These are phyloP conservation scores for Dioctria linearis DNA, from an alignment of 2,888 invertebrate species.

Conservation along the genomic window DNA sequence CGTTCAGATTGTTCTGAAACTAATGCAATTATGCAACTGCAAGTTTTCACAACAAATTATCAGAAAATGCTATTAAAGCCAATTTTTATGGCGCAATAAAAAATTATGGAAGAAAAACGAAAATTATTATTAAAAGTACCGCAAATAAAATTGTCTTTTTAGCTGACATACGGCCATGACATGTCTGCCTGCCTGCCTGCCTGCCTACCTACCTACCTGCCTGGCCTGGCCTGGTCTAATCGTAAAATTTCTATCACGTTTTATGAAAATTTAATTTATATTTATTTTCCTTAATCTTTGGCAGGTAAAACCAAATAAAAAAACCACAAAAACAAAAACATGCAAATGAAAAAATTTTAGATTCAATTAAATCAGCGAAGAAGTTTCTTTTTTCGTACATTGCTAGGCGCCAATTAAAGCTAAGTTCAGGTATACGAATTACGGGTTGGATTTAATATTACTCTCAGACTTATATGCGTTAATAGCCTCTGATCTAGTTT, in stretches of 20 bases:
- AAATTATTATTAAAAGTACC: neutral
- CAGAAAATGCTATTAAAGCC: constrained; percentile 9
- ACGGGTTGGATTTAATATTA: constrained; percentile 7
- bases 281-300: neutral
- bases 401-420: neutral
- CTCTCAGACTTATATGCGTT: constrained; percentile 1
- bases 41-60: constrained; percentile 14
- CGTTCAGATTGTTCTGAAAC: constrained; percentile 12
- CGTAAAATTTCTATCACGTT: constrained; percentile 17
- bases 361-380: constrained; percentile 3
- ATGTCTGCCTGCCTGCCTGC: neutral
- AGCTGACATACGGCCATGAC: constrained; percentile 21
- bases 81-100: constrained; percentile 36
- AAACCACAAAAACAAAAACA: too few relatives aligned
- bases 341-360: neutral
- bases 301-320: neutral
- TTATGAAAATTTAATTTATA: constrained; percentile 14
- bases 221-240: too few relatives aligned
- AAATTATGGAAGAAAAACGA: neutral
- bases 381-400: constrained; percentile 12
- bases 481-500: constrained; percentile 33
- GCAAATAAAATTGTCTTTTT: constrained; percentile 3
- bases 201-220: neutral
- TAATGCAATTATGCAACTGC: constrained; percentile 3
- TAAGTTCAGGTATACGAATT: neutral